These are phyloP conservation scores for Sarcophaga rosellei DNA, from an alignment of 2,888 invertebrate genomes.

Conservation along the genomic window DNA sequence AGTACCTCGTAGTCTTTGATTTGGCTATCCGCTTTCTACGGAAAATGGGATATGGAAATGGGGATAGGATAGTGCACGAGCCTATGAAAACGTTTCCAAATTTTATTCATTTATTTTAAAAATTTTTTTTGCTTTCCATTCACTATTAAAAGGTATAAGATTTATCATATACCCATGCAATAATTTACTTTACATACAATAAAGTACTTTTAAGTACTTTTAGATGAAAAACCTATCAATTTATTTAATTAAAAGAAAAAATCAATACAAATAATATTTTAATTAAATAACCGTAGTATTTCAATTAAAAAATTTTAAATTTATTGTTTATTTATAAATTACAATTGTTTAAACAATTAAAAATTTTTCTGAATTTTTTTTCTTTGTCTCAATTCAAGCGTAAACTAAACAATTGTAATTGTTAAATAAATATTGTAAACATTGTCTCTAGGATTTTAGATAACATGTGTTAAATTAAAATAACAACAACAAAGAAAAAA, in stretches of 20 bases:
- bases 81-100: too few species aligned
- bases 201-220: too few species aligned
- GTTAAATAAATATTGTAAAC: background rate
- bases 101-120: too few species aligned
- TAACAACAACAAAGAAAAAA: conserved; percentile 4
- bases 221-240: background rate
- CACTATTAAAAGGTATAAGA: too few species aligned
- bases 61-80: too few species aligned
- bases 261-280: conserved; percentile 17
- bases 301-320: background rate
- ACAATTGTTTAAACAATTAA: background rate
- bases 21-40: too few species aligned
- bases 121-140: too few species aligned
- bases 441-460: conserved; percentile 3
- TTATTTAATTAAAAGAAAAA: background rate
- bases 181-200: too few species aligned
- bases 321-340: conserved; percentile 22
- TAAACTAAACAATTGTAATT: conserved; percentile 4
- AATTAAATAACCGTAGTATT: background rate
- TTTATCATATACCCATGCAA: too few species aligned
- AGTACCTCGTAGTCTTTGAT: too few species aligned
- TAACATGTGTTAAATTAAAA: conserved; percentile 3
- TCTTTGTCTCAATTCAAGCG: background rate
- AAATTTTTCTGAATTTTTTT: background rate
- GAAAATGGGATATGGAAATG: too few species aligned